These are phyloP conservation scores for Oryzias dopingdopingensis DNA, from an alignment of 2,797 vertebrate species.

Conservation along the genomic window DNA sequence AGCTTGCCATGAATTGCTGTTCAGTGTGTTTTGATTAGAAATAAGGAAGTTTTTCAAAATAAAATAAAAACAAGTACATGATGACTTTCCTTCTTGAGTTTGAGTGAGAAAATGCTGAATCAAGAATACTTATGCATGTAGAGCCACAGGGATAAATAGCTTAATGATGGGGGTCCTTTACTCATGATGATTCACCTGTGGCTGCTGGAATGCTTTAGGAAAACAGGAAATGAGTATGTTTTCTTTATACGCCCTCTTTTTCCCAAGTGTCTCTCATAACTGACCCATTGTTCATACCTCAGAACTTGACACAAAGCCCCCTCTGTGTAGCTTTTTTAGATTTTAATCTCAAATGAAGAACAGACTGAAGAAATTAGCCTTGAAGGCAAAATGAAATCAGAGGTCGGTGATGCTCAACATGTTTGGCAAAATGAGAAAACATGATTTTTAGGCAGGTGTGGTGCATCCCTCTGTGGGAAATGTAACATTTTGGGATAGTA, in stretches of 20 bases:
- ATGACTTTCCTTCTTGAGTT: too few species aligned
- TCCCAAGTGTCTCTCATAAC: constrained; percentile 19
- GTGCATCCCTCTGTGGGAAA: too few species aligned
- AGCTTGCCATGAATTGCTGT: too few species aligned
- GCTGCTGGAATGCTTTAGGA: not conserved
- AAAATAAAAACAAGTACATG: too few species aligned
- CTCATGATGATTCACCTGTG: not conserved
- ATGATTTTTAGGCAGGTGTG: too few species aligned
- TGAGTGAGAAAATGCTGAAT: too few species aligned
- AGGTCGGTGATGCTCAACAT: too few species aligned
- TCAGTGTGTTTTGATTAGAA: too few species aligned
- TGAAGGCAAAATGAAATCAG: not conserved
- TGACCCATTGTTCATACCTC: constrained; percentile 17
- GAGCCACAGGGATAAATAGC: not conserved
- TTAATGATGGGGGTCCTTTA: not conserved
- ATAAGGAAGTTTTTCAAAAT: too few species aligned
- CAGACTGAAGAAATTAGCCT: constrained; percentile 1
- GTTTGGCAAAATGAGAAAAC: too few species aligned
- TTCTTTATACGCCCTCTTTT: constrained; percentile 18
- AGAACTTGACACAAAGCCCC: constrained; percentile 19
- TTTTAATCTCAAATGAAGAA: constrained; percentile 25
- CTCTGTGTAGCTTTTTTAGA: constrained; percentile 19
- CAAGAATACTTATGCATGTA: too few species aligned
- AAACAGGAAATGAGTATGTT: not conserved
- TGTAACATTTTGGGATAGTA: too few species aligned